A percentile compares a stretch with the other conserved stretches of the same genome.
phyloP scores from a whole-genome alignment of 2,113 vertebrate species.

The Passerina amoena region DNA sequence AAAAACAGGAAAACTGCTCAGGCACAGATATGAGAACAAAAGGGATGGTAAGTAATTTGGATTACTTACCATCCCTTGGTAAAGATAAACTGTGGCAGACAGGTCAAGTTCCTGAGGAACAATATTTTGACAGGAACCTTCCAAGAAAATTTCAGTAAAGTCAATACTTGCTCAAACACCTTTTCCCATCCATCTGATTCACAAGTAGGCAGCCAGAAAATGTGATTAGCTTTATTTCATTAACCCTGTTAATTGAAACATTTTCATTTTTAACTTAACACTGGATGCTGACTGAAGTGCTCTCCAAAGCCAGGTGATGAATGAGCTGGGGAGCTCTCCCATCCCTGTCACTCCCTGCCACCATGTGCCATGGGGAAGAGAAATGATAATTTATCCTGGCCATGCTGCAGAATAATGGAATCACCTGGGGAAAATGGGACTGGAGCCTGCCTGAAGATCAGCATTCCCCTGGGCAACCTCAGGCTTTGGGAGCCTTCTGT shows the following conservation, averaged over 20 bases:
- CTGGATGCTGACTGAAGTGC: neutral
- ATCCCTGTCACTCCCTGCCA: neutral
- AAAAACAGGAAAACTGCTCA: neutral
- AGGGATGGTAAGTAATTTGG: neutral
- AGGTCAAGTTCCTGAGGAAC: neutral
- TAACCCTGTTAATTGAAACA: neutral
- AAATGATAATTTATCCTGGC: neutral
- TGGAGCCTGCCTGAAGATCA: neutral
- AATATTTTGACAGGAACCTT: neutral
- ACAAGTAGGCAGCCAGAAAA: neutral
- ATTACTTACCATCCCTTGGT: no score
- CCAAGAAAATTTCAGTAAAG: neutral
- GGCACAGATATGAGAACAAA: neutral
- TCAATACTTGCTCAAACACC: neutral
- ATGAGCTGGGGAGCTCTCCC: neutral
- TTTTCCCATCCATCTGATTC: neutral
- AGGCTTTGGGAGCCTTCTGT: neutral
- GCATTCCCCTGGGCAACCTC: neutral
- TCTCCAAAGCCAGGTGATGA: neutral
- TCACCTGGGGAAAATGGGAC: neutral
- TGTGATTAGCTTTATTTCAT: neutral
- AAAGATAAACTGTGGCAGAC: neutral
- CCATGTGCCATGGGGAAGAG: neutral
- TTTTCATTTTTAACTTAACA: neutral
- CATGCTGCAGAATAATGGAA: neutral